Percentiles rank a stretch among this genome's conserved stretches.
phyloP scores from a whole-genome alignment of 2,888 invertebrate species.

The Tachystola acroxantha region DNA sequence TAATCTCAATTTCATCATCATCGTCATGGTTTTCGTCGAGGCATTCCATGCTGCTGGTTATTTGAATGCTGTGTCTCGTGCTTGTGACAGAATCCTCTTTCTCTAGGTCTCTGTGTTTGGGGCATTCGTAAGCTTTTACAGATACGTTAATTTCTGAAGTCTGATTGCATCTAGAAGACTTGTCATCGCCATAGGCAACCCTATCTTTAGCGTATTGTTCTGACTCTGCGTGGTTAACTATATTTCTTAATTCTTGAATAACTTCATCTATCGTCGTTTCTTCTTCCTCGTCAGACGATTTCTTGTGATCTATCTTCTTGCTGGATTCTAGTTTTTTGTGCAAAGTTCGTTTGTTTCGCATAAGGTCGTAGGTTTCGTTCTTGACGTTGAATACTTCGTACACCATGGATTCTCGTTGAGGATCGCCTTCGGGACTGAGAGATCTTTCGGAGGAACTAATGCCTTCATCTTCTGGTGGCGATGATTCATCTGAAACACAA shows the following conservation, averaged over 20 bases:
- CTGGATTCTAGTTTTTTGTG: slow-evolving; percentile 57
- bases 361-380: slow-evolving; percentile 74
- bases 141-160: slow-evolving; percentile 63
- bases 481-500: slow-evolving; percentile 77
- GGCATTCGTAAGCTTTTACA: slow-evolving; percentile 46
- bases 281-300: slow-evolving; percentile 81
- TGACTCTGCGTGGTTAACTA: slow-evolving; percentile 90
- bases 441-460: slow-evolving; percentile 92
- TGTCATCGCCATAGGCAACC: slow-evolving; percentile 39
- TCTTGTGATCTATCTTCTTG: slow-evolving; percentile 48
- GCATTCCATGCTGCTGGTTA: slow-evolving; percentile 65
- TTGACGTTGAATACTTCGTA: slow-evolving; percentile 80
- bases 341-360: slow-evolving; percentile 60
- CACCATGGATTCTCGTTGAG: slow-evolving; percentile 78
- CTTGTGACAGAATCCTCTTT: slow-evolving; percentile 76
- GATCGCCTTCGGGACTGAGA: slow-evolving; percentile 84
- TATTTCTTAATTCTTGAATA: slow-evolving; percentile 90
- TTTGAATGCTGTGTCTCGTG: slow-evolving; percentile 72
- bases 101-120: slow-evolving; percentile 51
- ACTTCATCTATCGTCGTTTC: slow-evolving; percentile 93
- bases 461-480: slow-evolving; percentile 92
- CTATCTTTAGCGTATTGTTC: slow-evolving; percentile 76
- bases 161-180: slow-evolving; percentile 57
- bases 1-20: slow-evolving; percentile 82
- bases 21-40: slow-evolving; percentile 67